Percentiles rank a stretch among this genome's conserved stretches.
Conservation (phyloP, 1,140 invertebrate genomes). For the Coenobita brevimanus region DNA sequence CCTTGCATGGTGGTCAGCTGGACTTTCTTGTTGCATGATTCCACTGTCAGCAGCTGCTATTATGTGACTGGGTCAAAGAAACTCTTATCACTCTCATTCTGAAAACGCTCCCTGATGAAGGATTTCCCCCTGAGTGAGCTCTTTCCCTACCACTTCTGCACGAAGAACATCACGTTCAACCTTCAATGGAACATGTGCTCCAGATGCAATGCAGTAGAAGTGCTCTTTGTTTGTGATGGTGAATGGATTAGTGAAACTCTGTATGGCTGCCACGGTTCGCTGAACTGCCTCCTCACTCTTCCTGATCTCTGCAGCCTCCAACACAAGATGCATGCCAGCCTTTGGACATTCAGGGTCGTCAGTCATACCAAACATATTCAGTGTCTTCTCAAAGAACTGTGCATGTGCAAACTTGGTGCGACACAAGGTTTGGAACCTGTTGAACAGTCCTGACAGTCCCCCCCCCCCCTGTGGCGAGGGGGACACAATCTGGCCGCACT, state of each 20-base stretch:
- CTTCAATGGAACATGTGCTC: background rate
- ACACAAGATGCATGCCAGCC: too few relatives aligned
- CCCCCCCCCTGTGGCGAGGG: too few relatives aligned
- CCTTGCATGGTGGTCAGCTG: background rate
- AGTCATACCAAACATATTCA: too few relatives aligned
- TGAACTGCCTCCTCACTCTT: too few relatives aligned
- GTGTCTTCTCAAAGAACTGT: too few relatives aligned
- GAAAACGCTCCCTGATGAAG: background rate
- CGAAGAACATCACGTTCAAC: background rate
- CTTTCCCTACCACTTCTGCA: slow-evolving; percentile 17
- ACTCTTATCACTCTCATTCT: background rate
- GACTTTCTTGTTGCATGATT: background rate
- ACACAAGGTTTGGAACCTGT: background rate
- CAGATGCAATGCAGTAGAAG: slow-evolving; percentile 16
- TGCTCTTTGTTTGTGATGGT: too few relatives aligned
- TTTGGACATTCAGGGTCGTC: too few relatives aligned
- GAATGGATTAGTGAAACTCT: too few relatives aligned
- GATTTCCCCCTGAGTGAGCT: background rate
- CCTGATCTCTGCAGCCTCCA: too few relatives aligned
- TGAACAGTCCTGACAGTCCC: background rate
- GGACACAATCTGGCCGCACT: too few relatives aligned
- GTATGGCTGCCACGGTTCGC: too few relatives aligned
- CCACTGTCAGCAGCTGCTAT: background rate
- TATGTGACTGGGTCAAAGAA: slow-evolving; percentile 4
- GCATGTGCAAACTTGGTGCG: too few relatives aligned